Base-by-base conservation (phyloP, 2,113 vertebrate genomes). In the Callopanchax toddi region DNA sequence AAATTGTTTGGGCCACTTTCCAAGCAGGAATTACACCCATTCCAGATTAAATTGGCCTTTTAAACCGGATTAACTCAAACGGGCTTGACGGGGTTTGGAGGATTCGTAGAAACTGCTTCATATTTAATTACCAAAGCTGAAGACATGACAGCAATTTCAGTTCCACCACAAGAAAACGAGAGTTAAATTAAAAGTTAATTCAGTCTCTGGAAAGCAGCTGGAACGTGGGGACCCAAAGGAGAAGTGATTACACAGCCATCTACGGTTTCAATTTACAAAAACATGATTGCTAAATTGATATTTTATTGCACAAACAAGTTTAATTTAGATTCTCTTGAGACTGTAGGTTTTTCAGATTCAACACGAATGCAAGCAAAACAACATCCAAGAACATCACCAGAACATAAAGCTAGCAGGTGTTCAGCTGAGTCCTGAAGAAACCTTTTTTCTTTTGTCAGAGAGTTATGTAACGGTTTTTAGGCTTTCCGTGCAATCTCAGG, bases 91-190 rank as follows among this genome's bases (percentile, higher is more conserved):
- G 6, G 15, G 18, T 71, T 67, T 44, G 17, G 0, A 52, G 10
- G 36, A 67, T 23, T 44, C 21, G 36, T 22, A 37, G 11, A 58
- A 32, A 57, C 46, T 44, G 17, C 42, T 29, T 65, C 0, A 5
- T 66, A 13, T 76, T 73, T 59, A 69, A 55, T 77, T 40, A 65
- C 40, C 26, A 58, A 20, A 66, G 21, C 13, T 22, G 18, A 56
- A 54, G 37, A 49, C 55, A 7, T 16, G 8, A 62, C 17, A 64
- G 32, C 42, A 44, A 51, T 15, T 22, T 61, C 62, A 61, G 32
- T 52, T 82, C 43, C 56, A 59, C 11, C 10, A 16, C 7, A 26
- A 44, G 16, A 43, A 51, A 40, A 60, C 18, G 16, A 23, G 23
- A 12, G 43, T 65, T 53, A 26, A 60, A 59, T 72, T 10, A 56